Evolutionary conservation across 2,797 vertebrate species (phyloP).

Genomic region (Crotalus adamanteus): DNA sequence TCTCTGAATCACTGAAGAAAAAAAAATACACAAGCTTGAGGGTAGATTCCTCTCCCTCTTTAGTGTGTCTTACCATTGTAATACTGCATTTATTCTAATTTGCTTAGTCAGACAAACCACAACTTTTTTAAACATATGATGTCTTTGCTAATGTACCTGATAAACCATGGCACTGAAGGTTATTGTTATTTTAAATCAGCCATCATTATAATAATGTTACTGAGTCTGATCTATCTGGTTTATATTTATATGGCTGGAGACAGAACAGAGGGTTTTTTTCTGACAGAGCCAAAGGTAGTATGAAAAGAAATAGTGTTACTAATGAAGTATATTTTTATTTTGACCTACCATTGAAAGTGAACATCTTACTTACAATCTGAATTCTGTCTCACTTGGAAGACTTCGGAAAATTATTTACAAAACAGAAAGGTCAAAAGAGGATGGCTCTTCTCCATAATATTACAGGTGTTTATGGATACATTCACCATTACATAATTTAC

Average conservation of each 20-base stretch:
- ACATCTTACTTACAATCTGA: not conserved
- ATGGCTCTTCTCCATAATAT: not conserved
- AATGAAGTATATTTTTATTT: not conserved
- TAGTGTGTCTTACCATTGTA: conserved; percentile 23
- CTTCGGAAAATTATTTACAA: not conserved
- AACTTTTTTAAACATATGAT: not conserved
- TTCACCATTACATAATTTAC: not conserved
- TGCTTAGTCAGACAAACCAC: not conserved
- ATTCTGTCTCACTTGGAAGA: not conserved
- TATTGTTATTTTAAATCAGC: not conserved
- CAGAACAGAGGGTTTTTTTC: too few species aligned
- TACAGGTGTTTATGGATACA: not conserved
- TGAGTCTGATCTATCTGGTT: not conserved
- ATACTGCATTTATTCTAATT: not conserved
- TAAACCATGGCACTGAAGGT: not conserved
- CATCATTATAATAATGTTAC: not conserved
- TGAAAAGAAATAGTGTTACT: not conserved
- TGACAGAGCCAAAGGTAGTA: not conserved
- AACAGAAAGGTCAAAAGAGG: not conserved
- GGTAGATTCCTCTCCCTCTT: conserved; percentile 32
- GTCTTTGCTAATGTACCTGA: not conserved
- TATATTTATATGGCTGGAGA: not conserved
- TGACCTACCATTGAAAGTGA: not conserved
- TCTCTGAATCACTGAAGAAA: conserved; percentile 56
- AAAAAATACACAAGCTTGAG: conserved; percentile 52